Base-by-base conservation (phyloP, 2,113 vertebrate species). In the Corydoras maculifer region DNA sequence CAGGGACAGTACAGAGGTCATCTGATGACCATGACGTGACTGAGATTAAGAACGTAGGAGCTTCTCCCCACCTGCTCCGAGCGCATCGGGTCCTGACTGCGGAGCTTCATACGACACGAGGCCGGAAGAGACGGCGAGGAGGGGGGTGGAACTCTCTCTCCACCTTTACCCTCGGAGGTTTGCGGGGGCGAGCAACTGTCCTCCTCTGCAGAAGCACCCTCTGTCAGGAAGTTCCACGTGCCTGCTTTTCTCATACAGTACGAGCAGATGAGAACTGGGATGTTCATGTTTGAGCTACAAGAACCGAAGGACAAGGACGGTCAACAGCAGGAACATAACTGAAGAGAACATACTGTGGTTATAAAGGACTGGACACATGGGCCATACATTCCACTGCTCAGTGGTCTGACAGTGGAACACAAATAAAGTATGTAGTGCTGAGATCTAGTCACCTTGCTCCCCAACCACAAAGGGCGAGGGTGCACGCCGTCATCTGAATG, bases 381-480 rank as follows among this genome's bases (percentile, higher is more conserved):
- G 35, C 7, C 35, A 43, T 43, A 43, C 4, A 43, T 43, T 8
- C 35, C 35, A 43, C 4, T 43, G 35, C 7, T 43, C 7, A 2
- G 35, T 0, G 35, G 35, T 43, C 35, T 43, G 18, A 25, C 18
- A 25, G 18, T 25, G 18, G 18, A 25, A 25, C 18, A 25, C 18
- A 25, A 25, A 25, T 2, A 25, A 25, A 25, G 18, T 25, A 25
- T 43, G 35, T 43, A 43, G 35, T 43, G 35, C 35, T 43, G 35
- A 43, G 35, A 43, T 43, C 51, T 53, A 53, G 10, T n/a, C 61
- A 98, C 96, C 94, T 93, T 68, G 88, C 89, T 0, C 86, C 86
- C 96, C 96, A 98, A 79, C 96, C 96, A 3, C 92, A 97, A 14
- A 97, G 81, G n/a, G 94, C 90, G 65, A 96, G 86, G 14, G 96